A percentile compares a stretch with the other conserved stretches of the same genome.
Conservation (phyloP, 1,140 invertebrate species). For the Acyrthosiphon pisum region DNA sequence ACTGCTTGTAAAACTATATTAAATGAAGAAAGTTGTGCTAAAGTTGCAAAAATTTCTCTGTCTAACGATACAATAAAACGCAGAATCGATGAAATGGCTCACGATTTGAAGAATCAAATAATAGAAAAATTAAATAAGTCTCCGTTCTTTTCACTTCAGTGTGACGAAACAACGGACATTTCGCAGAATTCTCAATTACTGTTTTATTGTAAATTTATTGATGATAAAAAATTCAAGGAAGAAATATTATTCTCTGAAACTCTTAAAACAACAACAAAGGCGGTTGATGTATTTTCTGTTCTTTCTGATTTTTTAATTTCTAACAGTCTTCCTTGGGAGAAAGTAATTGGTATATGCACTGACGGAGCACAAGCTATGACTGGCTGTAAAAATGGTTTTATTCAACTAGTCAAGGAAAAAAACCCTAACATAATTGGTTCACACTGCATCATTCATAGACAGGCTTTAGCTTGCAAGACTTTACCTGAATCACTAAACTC, state of each 20-base stretch:
- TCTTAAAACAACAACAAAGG: conserved; percentile 57
- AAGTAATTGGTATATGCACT: conserved; percentile 63
- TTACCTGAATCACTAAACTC: conserved; percentile 38
- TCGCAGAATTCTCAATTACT: conserved; percentile 56
- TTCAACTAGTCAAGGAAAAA: conserved; percentile 62
- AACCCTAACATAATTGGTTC: conserved; percentile 61
- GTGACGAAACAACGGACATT: conserved; percentile 54
- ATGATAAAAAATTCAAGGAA: conserved; percentile 46
- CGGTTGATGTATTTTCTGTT: conserved; percentile 53
- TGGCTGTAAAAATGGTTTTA: conserved; percentile 62
- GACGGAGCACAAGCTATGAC: conserved; percentile 64
- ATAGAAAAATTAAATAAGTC: conserved; percentile 54
- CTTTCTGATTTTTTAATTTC: not conserved
- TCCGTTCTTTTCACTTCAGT: conserved; percentile 58
- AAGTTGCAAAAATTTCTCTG: not conserved
- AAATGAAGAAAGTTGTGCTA: conserved; percentile 29
- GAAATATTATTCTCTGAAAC: conserved; percentile 55
- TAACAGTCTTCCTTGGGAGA: conserved; percentile 46
- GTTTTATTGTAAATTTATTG: conserved; percentile 56
- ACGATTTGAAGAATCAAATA: conserved; percentile 55
- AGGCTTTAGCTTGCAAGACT: conserved; percentile 59
- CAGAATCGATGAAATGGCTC: conserved; percentile 57
- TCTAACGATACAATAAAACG: conserved; percentile 54
- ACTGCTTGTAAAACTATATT: conserved; percentile 52
- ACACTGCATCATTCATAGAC: conserved; percentile 63